Evolutionary conservation across 2,113 vertebrate genomes (phyloP), one percentile per base, ranked within the genome.

Genomic region (Poeciliopsis retropinna): DNA sequence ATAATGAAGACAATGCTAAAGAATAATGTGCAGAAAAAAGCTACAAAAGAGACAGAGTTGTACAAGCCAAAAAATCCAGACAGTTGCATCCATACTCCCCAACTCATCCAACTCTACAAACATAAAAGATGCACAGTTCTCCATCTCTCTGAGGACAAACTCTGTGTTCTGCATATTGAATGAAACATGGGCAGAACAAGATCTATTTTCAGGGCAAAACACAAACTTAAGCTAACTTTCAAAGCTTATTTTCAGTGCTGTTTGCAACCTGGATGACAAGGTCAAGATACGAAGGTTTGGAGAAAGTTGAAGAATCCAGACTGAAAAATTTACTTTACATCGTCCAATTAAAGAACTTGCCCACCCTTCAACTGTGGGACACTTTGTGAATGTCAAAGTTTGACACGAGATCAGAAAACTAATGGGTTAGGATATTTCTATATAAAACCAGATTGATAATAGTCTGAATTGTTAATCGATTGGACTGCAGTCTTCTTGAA

Each of bases 1-100:
- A 90, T 90, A 91, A 92, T 88, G 87, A 89, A 83, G 81, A 88
- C 80, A 79, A 88, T 83, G 84, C 84, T 89, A 74, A 83, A 79
- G 85, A 81, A 87, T 8, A 19, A 79, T 73, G 84, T 39, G 60
- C 54, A 69, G 60, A 17, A 44, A 37, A 63, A 76, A 74, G 28
- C 71, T 68, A 85, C 77, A 87, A 85, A 54, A 22, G 87, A 89
- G 79, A 84, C 22, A 12, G 66, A 76, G 63, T 75, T 75, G 64
- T 78, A 71, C n/a, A 34, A 73, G 76, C 73, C 37, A 17, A 15
- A 71, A 84, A 54, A 83, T 85, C 61, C 76, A 72, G 82, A 54
- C 79, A 91, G 85, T 76, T 80, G 69, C 75, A 78, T 78, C 83
- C 76, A 67, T 39, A 60, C 47, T 28, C 73, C 70, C 70, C 51